Evolutionary conservation across 2,888 invertebrate genomes (phyloP).

Genomic region (Epirrhoe alternata): DNA sequence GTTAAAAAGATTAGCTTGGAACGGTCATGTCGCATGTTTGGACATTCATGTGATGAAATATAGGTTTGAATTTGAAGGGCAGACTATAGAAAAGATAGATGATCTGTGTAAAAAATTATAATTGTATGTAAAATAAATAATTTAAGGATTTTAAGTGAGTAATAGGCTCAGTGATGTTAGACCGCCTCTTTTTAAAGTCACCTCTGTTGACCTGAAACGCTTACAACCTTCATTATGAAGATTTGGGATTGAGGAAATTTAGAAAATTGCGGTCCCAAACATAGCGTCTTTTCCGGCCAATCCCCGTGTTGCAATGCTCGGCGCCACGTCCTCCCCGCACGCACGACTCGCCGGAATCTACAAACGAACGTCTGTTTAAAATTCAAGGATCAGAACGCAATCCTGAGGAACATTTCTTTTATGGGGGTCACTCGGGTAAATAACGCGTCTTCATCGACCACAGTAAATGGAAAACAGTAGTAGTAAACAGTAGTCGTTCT

Average conservation of each 20-base stretch:
- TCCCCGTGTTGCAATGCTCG: slow-evolving; percentile 14
- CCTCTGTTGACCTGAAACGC: too few species aligned
- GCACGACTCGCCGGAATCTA: slow-evolving; percentile 32
- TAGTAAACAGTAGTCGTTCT: too few species aligned
- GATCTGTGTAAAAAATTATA: too few species aligned
- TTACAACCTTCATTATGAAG: background rate
- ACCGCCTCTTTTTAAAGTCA: too few species aligned
- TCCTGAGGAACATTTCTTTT: slow-evolving; percentile 70
- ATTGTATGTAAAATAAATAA: too few species aligned
- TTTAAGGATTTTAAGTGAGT: too few species aligned
- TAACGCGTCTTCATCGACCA: slow-evolving; percentile 66
- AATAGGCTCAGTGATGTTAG: too few species aligned
- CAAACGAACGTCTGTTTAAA: slow-evolving; percentile 59
- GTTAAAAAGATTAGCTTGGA: too few species aligned
- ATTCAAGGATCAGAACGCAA: slow-evolving; percentile 70
- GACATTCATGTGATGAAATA: too few species aligned
- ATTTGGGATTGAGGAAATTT: background rate
- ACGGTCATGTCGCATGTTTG: too few species aligned
- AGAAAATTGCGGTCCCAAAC: slow-evolving; percentile 7
- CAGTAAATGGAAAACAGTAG: slow-evolving; percentile 9
- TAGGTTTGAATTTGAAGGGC: too few species aligned
- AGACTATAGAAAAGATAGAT: too few species aligned
- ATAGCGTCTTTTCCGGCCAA: slow-evolving; percentile 10
- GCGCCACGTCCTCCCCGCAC: slow-evolving; percentile 27
- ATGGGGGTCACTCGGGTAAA: slow-evolving; percentile 76